These are phyloP conservation scores for Neria commutata DNA, from an alignment of 2,888 invertebrate species.

Conservation along the genomic window DNA sequence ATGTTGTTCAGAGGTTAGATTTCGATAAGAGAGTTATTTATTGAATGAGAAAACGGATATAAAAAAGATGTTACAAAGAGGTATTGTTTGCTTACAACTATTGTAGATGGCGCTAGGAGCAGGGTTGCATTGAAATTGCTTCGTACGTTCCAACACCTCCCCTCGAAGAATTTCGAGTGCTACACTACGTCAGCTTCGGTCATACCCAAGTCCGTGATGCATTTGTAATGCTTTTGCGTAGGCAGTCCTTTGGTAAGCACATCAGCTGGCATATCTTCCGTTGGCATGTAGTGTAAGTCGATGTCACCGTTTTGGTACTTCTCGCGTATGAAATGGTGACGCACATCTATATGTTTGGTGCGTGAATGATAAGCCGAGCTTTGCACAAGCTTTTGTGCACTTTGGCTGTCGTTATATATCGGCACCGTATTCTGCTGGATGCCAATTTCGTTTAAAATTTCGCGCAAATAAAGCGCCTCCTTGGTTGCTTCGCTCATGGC, in stretches of 20 bases:
- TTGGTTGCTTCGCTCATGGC: conserved; percentile 28
- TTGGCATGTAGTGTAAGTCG: conserved; percentile 24
- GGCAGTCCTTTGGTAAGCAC: conserved; percentile 28
- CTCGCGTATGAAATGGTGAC: conserved; percentile 27
- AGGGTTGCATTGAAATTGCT: background rate
- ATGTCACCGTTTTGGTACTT: conserved; percentile 16
- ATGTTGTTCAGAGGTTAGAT: too few relatives aligned
- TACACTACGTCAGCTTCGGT: background rate
- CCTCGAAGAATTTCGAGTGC: conserved; percentile 20
- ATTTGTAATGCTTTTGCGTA: conserved; percentile 16
- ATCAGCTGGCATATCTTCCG: conserved; percentile 29
- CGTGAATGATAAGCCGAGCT: conserved; percentile 21
- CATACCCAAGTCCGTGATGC: conserved; percentile 18
- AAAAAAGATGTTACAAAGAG: too few relatives aligned
- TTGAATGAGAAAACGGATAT: too few relatives aligned
- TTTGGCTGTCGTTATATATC: conserved; percentile 31
- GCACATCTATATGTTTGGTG: conserved; percentile 33
- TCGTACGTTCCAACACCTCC: conserved; percentile 4
- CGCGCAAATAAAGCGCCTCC: conserved; percentile 25
- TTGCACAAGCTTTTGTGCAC: conserved; percentile 23
- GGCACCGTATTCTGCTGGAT: conserved; percentile 13
- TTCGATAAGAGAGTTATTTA: too few relatives aligned
- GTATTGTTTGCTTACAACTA: too few relatives aligned
- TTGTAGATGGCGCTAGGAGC: too few relatives aligned
- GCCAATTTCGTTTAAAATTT: conserved; percentile 23